Base-by-base conservation (phyloP, 1,140 invertebrate genomes). In the Zaprionus ornatus region DNA sequence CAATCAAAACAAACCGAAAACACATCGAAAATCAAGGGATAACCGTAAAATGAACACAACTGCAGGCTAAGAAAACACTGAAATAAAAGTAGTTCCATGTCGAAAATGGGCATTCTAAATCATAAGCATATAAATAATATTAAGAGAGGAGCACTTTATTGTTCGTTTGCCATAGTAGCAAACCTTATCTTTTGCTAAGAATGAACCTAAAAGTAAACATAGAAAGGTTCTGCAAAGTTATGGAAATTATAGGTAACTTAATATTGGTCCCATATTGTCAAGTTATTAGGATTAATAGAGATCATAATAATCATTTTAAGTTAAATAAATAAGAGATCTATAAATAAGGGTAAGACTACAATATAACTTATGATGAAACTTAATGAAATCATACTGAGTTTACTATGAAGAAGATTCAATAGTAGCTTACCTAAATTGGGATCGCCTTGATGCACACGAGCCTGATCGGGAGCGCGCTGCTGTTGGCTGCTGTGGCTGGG, bases 371-470 rank as follows among this genome's bases (percentile, higher is more conserved):
- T 37, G 19, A 48, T 25, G 2, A n/a, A 67, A 57, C 25, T 54
- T 55, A 42, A 60, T 5, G n/a, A 67, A 73, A 67, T 48, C 23
- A 48, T 71, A 25, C 55, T 5, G 15, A 12, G 37, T 37, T 19
- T 42, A 29, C 37, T 54, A 15, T 60, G 2, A 5, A 32, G 6
- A 17, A 3, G 23, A n/a, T 23, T 52, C 7, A 21, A n/a, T 10
- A 17, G 1, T 6, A 21, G 77, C 90, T 91, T 19, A 92, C 92
- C 91, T 87, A 91, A 82, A 93, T 83, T 92, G 91, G 85, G 91
- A 92, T 90, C 92, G 59, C 85, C 88, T 91, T 86, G 94, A 93
- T 93, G 94, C 93, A 90, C 94, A 94, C 84, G 92, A 93, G 54
- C 92, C 92, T 72, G 93, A 93, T 92, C 93, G 82, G 87, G 92